Conservation (phyloP, 2,113 vertebrate genomes). For the Tiliqua scincoides region DNA sequence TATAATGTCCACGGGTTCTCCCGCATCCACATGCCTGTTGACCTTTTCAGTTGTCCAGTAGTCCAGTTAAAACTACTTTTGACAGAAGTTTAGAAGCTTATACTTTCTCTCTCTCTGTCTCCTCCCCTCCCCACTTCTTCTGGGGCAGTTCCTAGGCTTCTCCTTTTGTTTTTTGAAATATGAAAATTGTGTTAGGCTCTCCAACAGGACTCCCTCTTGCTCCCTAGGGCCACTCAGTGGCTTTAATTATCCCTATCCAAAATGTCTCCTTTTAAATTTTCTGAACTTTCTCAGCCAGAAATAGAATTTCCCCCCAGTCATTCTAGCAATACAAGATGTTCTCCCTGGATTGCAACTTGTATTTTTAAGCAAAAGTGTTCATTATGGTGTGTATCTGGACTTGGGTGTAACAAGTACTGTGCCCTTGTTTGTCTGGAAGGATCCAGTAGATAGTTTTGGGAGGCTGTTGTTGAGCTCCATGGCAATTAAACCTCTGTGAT, state of each 20-base stretch:
- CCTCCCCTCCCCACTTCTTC: background rate
- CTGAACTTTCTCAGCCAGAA: background rate
- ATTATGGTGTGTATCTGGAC: background rate
- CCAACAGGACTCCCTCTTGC: no score
- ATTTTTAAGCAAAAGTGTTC: background rate
- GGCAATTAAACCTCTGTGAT: background rate
- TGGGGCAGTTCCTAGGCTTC: background rate
- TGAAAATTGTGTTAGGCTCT: background rate
- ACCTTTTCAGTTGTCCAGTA: no score
- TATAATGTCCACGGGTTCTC: no score
- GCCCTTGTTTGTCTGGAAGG: background rate
- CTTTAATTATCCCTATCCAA: background rate
- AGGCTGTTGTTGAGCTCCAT: background rate
- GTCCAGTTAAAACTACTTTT: background rate
- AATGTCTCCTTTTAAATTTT: background rate
- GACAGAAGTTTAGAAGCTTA: background rate
- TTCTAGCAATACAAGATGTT: no score
- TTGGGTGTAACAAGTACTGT: no score
- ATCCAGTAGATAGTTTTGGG: background rate
- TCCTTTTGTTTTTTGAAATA: background rate
- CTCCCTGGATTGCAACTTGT: background rate
- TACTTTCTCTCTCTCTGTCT: no score
- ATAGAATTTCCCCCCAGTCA: no score
- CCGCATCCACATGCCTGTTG: no score
- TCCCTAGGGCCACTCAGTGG: background rate